Base-by-base conservation (phyloP, 2,888 invertebrate species). In the Chloroclystis v-ata region DNA sequence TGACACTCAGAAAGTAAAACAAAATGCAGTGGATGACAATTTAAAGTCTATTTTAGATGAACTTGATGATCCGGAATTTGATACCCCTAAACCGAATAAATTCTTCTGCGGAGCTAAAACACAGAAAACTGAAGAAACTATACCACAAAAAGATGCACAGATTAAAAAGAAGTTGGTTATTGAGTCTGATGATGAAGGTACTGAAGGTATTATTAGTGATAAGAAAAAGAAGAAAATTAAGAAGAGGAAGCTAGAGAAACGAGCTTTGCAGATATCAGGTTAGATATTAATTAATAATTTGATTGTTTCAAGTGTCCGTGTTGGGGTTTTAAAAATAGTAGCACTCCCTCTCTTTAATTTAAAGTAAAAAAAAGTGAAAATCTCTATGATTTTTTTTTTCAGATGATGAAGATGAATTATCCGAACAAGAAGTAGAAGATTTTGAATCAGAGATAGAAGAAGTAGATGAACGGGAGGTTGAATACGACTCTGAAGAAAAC, bases 401-500 rank as follows among this genome's bases (percentile, higher is more conserved):
- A 74, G 81, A 82, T 49, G 84, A 86, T 28, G 81, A 78, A 56
- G 75, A 81, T 25, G 83, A 81, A 7, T 35, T 35, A 20, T 35
- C 35, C 26, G 82, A 82, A 37, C 72, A 76, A 16, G 49, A 54
- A 29, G 73, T 71, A 6, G 81, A 81, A 28, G 73, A 81, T 1
- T 81, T 82, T 5, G 57, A 64, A 28, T 75, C 77, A 9, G 78
- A 75, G 39, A 54, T 69, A 4, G 73, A 75, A 44, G 75, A 78
- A 9, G 74, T 76, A 1, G 63, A 70, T 9, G 69, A 87, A 24
- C 75, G 76, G 43, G 77, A 88, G 48, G 85, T 94, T 1, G 93
- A 93, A 63, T 95, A 95, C 65, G 95, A 95, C 74, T 95, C 95
- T 0, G 95, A 95, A 72, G 95, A 95, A 77, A 95, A 95, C 77